phyloP scores from a whole-genome alignment of 2,797 vertebrate species.

The Nannoperca australis region DNA sequence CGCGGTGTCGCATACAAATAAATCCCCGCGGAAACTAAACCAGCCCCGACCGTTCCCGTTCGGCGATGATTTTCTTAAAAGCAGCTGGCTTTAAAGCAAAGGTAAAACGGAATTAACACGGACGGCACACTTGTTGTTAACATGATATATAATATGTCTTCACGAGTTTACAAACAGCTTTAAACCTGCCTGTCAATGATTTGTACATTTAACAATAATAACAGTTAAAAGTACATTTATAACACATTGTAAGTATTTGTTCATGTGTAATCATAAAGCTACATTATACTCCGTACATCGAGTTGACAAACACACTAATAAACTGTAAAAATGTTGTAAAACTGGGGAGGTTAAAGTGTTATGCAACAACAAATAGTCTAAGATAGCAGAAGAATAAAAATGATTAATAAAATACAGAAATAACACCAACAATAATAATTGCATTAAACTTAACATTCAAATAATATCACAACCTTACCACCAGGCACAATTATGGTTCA shows the following conservation, averaged over 20 bases:
- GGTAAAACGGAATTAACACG: too few species aligned
- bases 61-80: too few species aligned
- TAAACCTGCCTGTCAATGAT: neutral
- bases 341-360: neutral
- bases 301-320: neutral
- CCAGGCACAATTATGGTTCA: neutral
- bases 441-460: neutral
- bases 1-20: slow-evolving; percentile 26
- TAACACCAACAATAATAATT: too few species aligned
- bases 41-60: neutral
- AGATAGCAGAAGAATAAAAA: neutral
- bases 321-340: neutral
- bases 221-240: neutral
- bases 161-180: neutral
- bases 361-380: neutral
- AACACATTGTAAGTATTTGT: neutral
- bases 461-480: neutral
- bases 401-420: neutral
- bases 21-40: slow-evolving; percentile 30
- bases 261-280: neutral
- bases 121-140: neutral
- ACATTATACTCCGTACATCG: too few species aligned
- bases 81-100: too few species aligned
- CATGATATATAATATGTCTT: neutral
- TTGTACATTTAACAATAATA: neutral